Base-by-base conservation (phyloP, 1,140 invertebrate genomes). In the Tetramorium alpestre region DNA sequence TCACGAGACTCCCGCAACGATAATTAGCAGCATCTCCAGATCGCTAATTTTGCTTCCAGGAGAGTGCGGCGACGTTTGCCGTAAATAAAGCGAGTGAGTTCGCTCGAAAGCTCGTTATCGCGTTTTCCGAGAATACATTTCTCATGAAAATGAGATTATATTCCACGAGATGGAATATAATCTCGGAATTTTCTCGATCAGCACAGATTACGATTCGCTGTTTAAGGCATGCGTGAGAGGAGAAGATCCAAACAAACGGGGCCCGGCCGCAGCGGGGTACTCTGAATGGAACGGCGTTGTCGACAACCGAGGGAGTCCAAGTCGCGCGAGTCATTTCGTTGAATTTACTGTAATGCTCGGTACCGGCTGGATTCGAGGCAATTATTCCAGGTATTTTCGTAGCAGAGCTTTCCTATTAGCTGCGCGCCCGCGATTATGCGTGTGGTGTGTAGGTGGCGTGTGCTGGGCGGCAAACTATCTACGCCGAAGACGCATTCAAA, bases 381-480 rank as follows among this genome's bases (percentile, higher is more conserved):
- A 93, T 93, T 93, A 93, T 90, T 90, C 87, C 73, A 91, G 91
- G 87, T 88, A 93, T 93, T 92, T 92, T 92, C 91, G 88, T 92
- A 91, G 92, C 90, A 92, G 82, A 80, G 89, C 88, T 92, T 91
- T 91, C 91, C 92, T 92, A 91, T 92, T 92, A 92, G 87, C 87
- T 85, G 51, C 56, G 51, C 56, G 38, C 33, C 51, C 62, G 56
- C 85, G 85, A 89, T 90, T 89, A 90, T 85, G 77, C 65, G 38
- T 28, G 49, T 22, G 16, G 5, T 56, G 65, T 80, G 75, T 86
- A 88, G 86, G 64, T 87, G 88, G 85, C 38, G 38, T 47, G 73
- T 18, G 56, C 47, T n/a, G 58, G 6, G 25, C 11, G 38, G 44
- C 54, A 22, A 64, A 69, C 33, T 69, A 25, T 80, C 75, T 51